Evolutionary conservation across 2,888 invertebrate species (phyloP), one percentile per base, ranked within the genome.

Genomic region (Ophion obscuratus): DNA sequence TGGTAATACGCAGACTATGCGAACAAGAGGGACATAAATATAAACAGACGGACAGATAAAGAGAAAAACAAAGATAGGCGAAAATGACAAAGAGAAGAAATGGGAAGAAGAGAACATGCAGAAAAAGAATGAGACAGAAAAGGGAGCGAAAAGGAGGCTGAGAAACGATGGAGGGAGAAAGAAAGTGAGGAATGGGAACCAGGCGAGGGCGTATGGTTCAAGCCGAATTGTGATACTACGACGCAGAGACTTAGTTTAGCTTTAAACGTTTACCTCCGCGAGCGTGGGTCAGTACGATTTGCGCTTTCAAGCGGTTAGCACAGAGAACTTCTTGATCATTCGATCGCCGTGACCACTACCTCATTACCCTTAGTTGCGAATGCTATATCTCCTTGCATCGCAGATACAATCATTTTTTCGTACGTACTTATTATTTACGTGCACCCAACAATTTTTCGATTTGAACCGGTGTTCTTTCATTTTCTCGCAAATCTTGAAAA

Each of bases 231-330:
- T 90, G 91, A 90, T 92, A 91, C 88, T 83, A 74, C 81, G 86
- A 89, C 81, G 81, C 82, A 66, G 66, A 78, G 90, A 89, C 89
- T 90, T 90, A 89, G 91, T 90, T 92, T 90, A 91, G 91, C 89
- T 91, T 90, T 80, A 82, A 88, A 89, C 90, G 90, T 92, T 92
- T 92, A 92, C 92, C 91, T 93, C 91, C 83, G 83, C 85, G 84
- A 83, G 87, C 89, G 88, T 88, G 90, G 91, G 90, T 91, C 93
- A 93, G 93, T 93, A 90, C 91, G 92, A 89, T 91, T 92, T 91
- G 92, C 90, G 93, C 93, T 92, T 93, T 91, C 93, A 91, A 92
- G 90, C 91, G 87, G 92, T 90, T 90, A 93, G 90, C 92, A 93
- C 89, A 87, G 85, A 84, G 77, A 84, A 61, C 81, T 78, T 84